Percentiles rank a stretch among this genome's conserved stretches.
These are phyloP conservation scores for Drosophila mettleri DNA, from an alignment of 2,888 invertebrate species.

Conservation along the genomic window DNA sequence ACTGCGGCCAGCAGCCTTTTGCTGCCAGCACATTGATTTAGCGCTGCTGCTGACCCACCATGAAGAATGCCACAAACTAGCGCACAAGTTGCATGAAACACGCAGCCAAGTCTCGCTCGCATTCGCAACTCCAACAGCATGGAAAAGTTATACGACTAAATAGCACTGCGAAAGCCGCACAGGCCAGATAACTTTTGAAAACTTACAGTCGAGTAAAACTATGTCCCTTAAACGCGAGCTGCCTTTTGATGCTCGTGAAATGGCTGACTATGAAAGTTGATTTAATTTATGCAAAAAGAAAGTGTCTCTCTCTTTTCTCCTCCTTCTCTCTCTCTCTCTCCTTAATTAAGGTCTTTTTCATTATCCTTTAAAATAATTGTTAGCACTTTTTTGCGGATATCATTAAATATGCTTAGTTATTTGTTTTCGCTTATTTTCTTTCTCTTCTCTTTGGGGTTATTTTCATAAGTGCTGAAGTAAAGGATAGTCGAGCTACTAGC, in stretches of 20 bases:
- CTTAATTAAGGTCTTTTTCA: not conserved
- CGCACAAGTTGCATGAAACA: constrained; percentile 33
- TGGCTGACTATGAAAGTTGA: constrained; percentile 9
- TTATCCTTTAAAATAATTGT: not conserved
- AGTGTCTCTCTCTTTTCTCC: not conserved
- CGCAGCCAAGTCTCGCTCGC: constrained; percentile 32
- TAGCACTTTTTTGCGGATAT: not conserved
- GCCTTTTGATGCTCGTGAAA: constrained; percentile 35
- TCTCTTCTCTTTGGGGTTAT: not conserved
- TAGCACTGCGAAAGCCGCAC: constrained; percentile 19
- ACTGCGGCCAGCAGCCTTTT: constrained; percentile 28
- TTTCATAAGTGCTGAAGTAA: too few relatives aligned
- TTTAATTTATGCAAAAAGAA: constrained; percentile 9
- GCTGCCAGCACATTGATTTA: constrained; percentile 43
- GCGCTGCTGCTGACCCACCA: constrained; percentile 24
- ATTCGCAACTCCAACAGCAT: constrained; percentile 26
- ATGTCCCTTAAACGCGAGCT: constrained; percentile 24
- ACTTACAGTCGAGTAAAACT: constrained; percentile 32
- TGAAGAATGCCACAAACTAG: constrained; percentile 33
- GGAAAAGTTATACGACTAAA: constrained; percentile 36
- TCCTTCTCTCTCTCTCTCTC: not conserved
- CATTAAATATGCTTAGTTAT: not conserved
- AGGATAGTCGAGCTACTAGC: too few relatives aligned
- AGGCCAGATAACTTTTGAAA: constrained; percentile 21
- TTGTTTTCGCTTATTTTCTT: not conserved